Evolutionary conservation across 92 coral and sea anemone genomes (phyloP).

Genomic region (Ricordea florida): DNA sequence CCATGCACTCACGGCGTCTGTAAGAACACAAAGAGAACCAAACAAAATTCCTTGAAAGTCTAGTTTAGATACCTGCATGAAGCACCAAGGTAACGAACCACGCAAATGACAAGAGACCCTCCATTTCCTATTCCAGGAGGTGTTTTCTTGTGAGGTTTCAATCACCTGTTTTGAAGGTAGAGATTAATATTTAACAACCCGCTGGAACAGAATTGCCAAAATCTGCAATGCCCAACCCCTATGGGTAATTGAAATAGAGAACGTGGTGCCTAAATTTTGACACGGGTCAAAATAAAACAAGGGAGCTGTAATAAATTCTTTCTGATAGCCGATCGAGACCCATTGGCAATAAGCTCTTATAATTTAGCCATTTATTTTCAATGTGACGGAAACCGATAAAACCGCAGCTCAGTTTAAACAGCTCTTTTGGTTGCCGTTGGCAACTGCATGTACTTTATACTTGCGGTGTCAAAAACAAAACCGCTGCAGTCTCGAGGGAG

Average conservation of each 20-base stretch:
- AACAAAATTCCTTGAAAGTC: background rate
- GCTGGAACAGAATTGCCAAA: constrained; percentile 9
- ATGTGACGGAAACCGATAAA: too few species aligned
- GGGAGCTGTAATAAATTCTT: too few species aligned
- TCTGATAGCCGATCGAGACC: too few species aligned
- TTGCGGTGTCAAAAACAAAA: background rate
- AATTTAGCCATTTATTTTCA: too few species aligned
- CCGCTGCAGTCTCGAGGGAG: constrained; percentile 5
- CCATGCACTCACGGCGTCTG: constrained; percentile 19
- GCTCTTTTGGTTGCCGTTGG: too few species aligned
- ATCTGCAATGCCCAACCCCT: background rate
- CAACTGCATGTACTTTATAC: background rate
- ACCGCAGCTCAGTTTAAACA: too few species aligned
- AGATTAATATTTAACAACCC: constrained; percentile 48
- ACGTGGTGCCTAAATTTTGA: background rate
- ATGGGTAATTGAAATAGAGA: constrained; percentile 1
- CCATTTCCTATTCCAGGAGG: constrained; percentile 40
- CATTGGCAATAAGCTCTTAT: too few species aligned
- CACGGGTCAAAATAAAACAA: too few species aligned
- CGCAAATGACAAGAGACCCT: constrained; percentile 8
- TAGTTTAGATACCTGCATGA: constrained; percentile 6
- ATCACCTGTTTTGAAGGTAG: constrained; percentile 56
- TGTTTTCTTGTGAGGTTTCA: constrained; percentile 1
- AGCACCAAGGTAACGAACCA: background rate
- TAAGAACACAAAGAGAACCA: background rate